Evolutionary conservation across 2,888 invertebrate genomes (phyloP).

Genomic region (Dolomedes plantarius): DNA sequence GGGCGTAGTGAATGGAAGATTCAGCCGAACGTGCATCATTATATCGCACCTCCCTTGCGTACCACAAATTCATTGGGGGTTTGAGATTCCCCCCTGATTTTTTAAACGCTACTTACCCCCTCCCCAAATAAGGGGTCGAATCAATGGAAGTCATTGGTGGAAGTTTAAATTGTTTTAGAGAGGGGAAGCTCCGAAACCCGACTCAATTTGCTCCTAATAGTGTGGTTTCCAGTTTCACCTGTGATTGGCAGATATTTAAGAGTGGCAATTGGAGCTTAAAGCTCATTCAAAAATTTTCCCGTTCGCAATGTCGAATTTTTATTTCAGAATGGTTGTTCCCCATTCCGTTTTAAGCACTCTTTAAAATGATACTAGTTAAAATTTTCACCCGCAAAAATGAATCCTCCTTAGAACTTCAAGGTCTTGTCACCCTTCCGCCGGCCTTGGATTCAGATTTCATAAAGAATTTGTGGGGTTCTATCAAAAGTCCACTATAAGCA

Average conservation of each 20-base stretch:
- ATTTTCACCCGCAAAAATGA: no score
- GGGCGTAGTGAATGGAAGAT: slow-evolving; percentile 15
- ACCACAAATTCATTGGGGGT: slow-evolving; percentile 30
- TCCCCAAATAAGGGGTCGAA: background rate
- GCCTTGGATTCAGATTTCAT: no score
- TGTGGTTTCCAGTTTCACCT: background rate
- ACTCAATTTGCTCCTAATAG: background rate
- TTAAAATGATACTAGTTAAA: no score
- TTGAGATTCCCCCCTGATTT: slow-evolving; percentile 13
- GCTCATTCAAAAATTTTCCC: no score
- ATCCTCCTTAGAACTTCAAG: no score
- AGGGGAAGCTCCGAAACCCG: background rate
- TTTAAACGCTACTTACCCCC: background rate
- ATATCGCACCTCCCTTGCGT: background rate
- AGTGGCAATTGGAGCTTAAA: no score
- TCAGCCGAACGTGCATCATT: slow-evolving; percentile 23
- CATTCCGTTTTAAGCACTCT: no score
- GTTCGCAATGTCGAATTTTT: no score
- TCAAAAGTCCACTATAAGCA: no score
- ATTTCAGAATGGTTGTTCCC: no score
- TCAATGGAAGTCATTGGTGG: background rate
- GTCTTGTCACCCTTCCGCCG: no score
- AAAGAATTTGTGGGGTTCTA: no score
- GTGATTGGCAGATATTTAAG: slow-evolving; percentile 6
- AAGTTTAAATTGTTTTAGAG: slow-evolving; percentile 9